Base-by-base conservation (phyloP, 2,888 invertebrate species). In the Andrena praecox region DNA sequence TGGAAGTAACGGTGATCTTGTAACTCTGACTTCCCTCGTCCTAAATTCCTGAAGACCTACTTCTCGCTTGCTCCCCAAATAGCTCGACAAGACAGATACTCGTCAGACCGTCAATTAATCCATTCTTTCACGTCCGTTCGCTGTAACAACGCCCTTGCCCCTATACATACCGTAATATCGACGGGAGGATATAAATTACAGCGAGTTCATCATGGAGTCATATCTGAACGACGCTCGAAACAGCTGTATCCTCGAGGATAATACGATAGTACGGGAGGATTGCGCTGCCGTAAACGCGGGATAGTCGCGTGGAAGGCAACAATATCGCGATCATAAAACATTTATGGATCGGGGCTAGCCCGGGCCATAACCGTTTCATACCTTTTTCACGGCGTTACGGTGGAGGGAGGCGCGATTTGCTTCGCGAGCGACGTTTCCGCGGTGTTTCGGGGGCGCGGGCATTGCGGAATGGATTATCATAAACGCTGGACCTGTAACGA, bases 321-420 rank as follows among this genome's bases (percentile, higher is more conserved):
- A 63, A 74, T 74, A 73, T 80, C 80, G 66, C 5, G 73, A 27
- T 48, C 81, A 27, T 81, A 74, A 81, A 81, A 56, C 69, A 70
- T 81, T 81, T 81, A 81, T 70, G 80, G 63, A 70, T 67, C 29
- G 29, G 27, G 70, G 56, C 69, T 24, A 42, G 48, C 16, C 69
- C 4, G 3, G 62, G 7, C 54, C 59, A 12, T 70, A 80, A 81
- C 79, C 8, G 33, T 74, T 74, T 73, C 60, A 74, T 81, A 66
- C 69, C 69, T 72, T 66, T 75, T 72, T 81, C 82, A 69, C 54
- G 64, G 16, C 64, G 54, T 16, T 48, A 10, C 27, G 42, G 12
- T 10, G 29, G 52, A 20, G 16, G n/a, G 5, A 4, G 8, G 54
- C 63, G 56, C 69, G 75, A 75, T 69, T 76, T 59, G 27, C 27